These are phyloP conservation scores for Megaustenia siamemsis DNA, from an alignment of 2,888 invertebrate species.

Conservation along the genomic window DNA sequence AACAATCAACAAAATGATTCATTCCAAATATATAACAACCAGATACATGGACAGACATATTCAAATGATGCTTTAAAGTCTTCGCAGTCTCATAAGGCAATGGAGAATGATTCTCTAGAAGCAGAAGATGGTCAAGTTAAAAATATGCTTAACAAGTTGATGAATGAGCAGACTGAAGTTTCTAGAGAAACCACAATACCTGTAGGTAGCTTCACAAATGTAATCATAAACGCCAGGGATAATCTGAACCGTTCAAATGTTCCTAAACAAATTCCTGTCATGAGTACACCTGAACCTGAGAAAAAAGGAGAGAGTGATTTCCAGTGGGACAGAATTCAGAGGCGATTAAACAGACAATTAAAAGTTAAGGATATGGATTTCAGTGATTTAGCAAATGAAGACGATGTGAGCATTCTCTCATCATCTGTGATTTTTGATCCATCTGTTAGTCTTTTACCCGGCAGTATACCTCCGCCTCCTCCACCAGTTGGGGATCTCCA, in stretches of 20 bases:
- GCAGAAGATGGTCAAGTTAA: slow-evolving; percentile 60
- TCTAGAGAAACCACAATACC: slow-evolving; percentile 54
- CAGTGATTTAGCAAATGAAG: slow-evolving; percentile 92
- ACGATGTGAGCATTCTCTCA: slow-evolving; percentile 86
- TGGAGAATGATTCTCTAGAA: slow-evolving; percentile 52
- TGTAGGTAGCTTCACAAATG: slow-evolving; percentile 87
- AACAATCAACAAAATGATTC: slow-evolving; percentile 57
- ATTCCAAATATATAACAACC: slow-evolving; percentile 68
- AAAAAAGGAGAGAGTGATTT: slow-evolving; percentile 95
- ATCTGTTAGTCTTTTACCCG: slow-evolving; percentile 60
- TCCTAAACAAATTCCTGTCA: slow-evolving; percentile 55
- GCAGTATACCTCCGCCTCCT: slow-evolving; percentile 45
- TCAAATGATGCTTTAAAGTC: slow-evolving; percentile 55
- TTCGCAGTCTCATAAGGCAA: slow-evolving; percentile 6
- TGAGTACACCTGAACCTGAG: slow-evolving; percentile 80
- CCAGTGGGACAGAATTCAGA: slow-evolving; percentile 93
- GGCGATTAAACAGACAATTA: slow-evolving; percentile 82
- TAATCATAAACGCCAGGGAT: slow-evolving; percentile 95
- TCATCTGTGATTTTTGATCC: slow-evolving; percentile 16
- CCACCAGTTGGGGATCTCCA: slow-evolving; percentile 59
- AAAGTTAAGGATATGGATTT: slow-evolving; percentile 96
- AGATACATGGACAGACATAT: slow-evolving; percentile 78
- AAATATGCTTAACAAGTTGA: slow-evolving; percentile 30
- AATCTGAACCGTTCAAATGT: slow-evolving; percentile 82
- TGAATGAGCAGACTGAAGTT: slow-evolving; percentile 40